Conservation (phyloP, 2,888 invertebrate species). For the Drosophila siamana region DNA sequence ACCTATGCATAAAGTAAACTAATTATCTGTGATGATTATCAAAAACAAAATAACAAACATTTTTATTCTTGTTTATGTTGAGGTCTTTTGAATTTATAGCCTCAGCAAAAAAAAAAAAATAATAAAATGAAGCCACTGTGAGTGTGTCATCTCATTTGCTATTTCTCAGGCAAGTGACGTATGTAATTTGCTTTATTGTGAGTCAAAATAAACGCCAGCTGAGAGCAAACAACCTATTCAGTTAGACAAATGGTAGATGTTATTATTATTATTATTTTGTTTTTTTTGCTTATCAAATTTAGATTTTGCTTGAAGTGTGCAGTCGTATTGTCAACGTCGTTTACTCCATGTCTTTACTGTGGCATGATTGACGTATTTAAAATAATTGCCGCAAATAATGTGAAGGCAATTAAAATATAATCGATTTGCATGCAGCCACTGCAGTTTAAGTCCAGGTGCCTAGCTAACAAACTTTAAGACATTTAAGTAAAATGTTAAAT, state of each 20-base stretch:
- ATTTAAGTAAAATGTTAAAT: not conserved
- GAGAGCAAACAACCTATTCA: not conserved
- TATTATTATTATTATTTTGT: not conserved
- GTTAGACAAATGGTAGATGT: not conserved
- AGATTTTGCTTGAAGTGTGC: no score
- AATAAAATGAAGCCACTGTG: constrained; percentile 2
- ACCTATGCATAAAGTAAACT: not conserved
- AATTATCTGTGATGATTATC: not conserved
- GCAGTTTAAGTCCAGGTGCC: not conserved
- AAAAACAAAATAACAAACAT: not conserved
- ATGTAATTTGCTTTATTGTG: not conserved
- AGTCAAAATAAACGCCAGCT: not conserved
- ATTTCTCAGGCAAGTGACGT: constrained; percentile 5
- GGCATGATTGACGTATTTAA: not conserved
- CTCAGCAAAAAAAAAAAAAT: not conserved
- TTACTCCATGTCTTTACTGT: not conserved
- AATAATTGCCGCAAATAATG: no score
- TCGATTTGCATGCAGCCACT: not conserved
- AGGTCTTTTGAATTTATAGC: not conserved
- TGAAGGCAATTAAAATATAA: not conserved
- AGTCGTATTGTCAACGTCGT: no score
- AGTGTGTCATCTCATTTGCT: constrained; percentile 2
- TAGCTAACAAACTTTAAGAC: not conserved
- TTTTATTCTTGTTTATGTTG: not conserved
- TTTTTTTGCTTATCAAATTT: no score